These are phyloP conservation scores for Tachysurus vachellii DNA, from an alignment of 2,113 vertebrate species.

Conservation along the genomic window DNA sequence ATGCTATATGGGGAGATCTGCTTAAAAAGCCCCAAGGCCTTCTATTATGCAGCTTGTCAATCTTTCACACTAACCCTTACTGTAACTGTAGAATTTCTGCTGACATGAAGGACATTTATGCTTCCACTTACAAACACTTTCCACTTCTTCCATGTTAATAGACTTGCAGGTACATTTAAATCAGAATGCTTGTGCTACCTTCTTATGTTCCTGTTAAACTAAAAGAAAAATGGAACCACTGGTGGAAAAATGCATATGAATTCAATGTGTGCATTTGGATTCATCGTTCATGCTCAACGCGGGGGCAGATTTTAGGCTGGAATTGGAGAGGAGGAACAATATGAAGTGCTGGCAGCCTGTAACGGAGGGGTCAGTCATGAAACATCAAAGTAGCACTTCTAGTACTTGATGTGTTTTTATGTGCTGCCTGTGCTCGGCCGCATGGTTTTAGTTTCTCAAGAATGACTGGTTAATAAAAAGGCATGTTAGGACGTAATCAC, in stretches of 20 bases:
- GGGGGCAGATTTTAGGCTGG: slow-evolving; percentile 50
- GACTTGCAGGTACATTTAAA: slow-evolving; percentile 58
- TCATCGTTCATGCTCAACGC: slow-evolving; percentile 52
- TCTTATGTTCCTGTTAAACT: background rate
- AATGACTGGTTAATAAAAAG: slow-evolving; percentile 67
- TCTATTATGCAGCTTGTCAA: slow-evolving; percentile 63
- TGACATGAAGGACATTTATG: slow-evolving; percentile 58
- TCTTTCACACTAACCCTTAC: slow-evolving; percentile 63
- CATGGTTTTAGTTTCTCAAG: slow-evolving; percentile 58
- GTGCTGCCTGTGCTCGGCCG: slow-evolving; percentile 62
- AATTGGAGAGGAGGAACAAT: slow-evolving; percentile 32
- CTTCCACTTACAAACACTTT: slow-evolving; percentile 29
- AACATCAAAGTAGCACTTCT: slow-evolving; percentile 64
- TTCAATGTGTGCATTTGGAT: slow-evolving; percentile 56
- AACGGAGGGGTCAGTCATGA: slow-evolving; percentile 56
- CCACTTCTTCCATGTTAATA: slow-evolving; percentile 44
- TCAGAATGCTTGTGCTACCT: slow-evolving; percentile 38
- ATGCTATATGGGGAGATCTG: slow-evolving; percentile 60
- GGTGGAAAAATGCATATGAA: slow-evolving; percentile 47
- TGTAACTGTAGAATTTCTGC: slow-evolving; percentile 61
- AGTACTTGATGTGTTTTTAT: slow-evolving; percentile 68
- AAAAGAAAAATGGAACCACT: slow-evolving; percentile 36
- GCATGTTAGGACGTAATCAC: slow-evolving; percentile 65
- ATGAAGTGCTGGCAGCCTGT: slow-evolving; percentile 44
- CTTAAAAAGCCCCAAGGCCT: slow-evolving; percentile 59